phyloP scores from a whole-genome alignment of 2,113 vertebrate genomes.

The Pogonocichla stellata region DNA sequence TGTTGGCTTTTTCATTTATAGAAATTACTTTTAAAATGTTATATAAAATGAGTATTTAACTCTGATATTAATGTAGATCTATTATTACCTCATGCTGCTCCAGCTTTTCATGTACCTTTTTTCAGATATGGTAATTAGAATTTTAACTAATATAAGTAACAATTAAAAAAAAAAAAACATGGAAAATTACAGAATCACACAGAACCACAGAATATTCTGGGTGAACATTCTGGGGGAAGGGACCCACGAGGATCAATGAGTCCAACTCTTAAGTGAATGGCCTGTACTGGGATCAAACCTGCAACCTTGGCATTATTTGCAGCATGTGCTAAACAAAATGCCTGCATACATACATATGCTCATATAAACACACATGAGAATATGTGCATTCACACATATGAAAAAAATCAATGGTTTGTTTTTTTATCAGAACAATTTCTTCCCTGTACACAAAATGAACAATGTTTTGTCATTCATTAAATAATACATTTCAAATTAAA shows the following conservation, averaged over 20 bases:
- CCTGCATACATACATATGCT: not conserved
- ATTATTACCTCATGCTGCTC: not conserved
- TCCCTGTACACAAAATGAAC: not conserved
- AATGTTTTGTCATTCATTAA: not conserved
- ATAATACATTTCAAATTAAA: not conserved
- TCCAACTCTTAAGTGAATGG: not conserved
- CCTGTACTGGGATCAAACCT: not conserved
- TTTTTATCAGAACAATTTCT: not conserved
- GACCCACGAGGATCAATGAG: rapidly evolving
- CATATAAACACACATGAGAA: not conserved
- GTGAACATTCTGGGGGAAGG: not conserved
- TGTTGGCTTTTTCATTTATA: not conserved
- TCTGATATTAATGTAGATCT: not conserved
- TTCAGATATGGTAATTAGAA: not conserved
- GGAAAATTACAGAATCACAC: not conserved
- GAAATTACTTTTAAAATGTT: not conserved
- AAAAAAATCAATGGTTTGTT: not conserved
- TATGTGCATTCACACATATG: not conserved
- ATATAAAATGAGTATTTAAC: not conserved
- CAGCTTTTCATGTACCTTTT: not conserved
- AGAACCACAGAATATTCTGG: not conserved
- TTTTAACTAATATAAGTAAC: not conserved
- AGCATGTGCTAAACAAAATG: not conserved
- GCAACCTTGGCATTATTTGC: not conserved
- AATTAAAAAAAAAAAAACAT: not conserved